Base-by-base conservation (phyloP, 2,888 invertebrate genomes). In the Pachycephus smyrnensis region DNA sequence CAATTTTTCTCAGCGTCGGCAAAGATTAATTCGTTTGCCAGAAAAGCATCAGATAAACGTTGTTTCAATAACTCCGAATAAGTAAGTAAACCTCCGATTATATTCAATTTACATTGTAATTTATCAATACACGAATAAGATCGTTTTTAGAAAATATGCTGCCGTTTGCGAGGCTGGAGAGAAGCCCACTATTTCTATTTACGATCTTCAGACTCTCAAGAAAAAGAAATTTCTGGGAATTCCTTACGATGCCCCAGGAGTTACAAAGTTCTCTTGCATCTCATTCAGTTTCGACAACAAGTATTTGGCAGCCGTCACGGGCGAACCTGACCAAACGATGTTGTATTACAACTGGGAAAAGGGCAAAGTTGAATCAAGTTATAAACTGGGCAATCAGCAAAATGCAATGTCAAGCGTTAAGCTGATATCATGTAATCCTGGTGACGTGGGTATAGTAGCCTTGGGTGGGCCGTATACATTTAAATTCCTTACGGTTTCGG, bases 201-300 rank as follows among this genome's bases (percentile, higher is more conserved):
- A 96, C 90, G 96, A 96, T 86, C 89, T 96, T 15, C 92, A 92
- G 12, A 94, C 95, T 0, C 93, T 95, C 82, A 96, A 95, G 87
- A 94, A 95, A 82, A 94, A 94, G 78, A 95, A 95, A 84, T 92
- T 94, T 35, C 91, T 96, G 75, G 94, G 94, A 0, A 93, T 95
- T 23, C 95, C 96, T 0, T 93, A 88, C 68, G 94, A 94, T 74
- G 92, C 93, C 0, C 92, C 93, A 1, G 88, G 88, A 4, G 93
- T 95, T 0, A 93, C 92, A 77, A 95, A 95, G 86, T 96, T 96
- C 88, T 94, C 95, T 15, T 94, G 95, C 78, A 92, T 97, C 1
- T 94, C 95, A 37, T 98, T 98, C 87, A 96, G 97, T 0, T 94
- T 93, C 80, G 98, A 98, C 90, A 96, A 96, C 2, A 96, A 96